phyloP scores from a whole-genome alignment of 2,113 vertebrate species.

The Odobenus rosmarus region DNA sequence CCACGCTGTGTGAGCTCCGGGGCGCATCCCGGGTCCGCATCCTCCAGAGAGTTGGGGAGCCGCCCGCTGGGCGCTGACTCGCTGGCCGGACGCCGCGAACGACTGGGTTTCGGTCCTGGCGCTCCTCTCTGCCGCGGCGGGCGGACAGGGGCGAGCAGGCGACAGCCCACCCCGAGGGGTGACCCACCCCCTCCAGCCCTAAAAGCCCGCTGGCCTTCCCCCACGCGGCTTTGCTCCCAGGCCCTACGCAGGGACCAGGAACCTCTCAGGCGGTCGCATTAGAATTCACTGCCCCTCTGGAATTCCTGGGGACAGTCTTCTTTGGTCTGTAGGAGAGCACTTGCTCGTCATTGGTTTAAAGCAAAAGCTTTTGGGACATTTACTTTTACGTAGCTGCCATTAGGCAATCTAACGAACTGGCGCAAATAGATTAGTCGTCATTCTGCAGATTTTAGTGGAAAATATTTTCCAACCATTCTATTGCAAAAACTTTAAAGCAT shows the following conservation, averaged over 20 bases:
- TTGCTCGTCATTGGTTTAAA: not conserved
- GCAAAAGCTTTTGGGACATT: not conserved
- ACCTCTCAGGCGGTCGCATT: not conserved
- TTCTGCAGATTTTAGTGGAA: constrained; percentile 32
- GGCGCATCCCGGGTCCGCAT: not conserved
- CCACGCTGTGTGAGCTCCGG: not conserved
- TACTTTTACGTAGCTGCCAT: constrained; percentile 43
- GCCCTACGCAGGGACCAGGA: not conserved
- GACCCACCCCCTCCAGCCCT: not conserved
- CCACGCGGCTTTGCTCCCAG: not conserved
- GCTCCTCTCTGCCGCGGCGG: not conserved
- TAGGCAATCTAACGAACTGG: constrained; percentile 10
- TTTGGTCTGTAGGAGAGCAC: not conserved
- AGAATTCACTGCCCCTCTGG: not conserved
- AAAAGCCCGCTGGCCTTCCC: not conserved
- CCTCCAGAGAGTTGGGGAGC: not conserved
- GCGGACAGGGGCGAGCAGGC: not conserved
- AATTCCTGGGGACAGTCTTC: not conserved
- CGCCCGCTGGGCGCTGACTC: not conserved
- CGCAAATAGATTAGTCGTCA: constrained; percentile 8
- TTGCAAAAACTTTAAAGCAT: constrained; percentile 1
- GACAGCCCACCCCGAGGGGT: not conserved
- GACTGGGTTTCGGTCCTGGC: not conserved
- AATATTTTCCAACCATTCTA: constrained; percentile 14
- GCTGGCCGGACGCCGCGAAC: not conserved